phyloP scores from a whole-genome alignment of 2,888 invertebrate genomes.

The Erannis defoliaria region DNA sequence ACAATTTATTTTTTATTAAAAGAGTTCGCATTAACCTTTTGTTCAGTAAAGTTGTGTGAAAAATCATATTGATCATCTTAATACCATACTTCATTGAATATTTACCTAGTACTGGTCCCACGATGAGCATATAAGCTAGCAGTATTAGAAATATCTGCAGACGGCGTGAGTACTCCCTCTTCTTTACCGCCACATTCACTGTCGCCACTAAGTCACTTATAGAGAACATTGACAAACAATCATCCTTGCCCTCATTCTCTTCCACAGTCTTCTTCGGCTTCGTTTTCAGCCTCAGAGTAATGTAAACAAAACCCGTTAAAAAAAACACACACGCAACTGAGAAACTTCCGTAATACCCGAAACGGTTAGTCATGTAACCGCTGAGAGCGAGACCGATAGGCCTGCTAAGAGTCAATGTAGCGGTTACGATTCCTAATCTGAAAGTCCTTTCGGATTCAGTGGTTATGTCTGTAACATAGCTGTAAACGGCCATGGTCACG shows the following conservation, averaged over 20 bases:
- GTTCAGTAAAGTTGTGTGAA: neutral
- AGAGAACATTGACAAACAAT: conserved; percentile 69
- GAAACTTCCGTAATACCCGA: conserved; percentile 83
- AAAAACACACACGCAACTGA: conserved; percentile 77
- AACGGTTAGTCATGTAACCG: conserved; percentile 81
- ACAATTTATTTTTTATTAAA: too few relatives aligned
- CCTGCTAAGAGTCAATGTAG: conserved; percentile 82
- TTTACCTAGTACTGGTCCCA: conserved; percentile 83
- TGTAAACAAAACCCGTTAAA: conserved; percentile 77
- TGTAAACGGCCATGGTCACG: conserved; percentile 88
- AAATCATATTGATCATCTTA: neutral
- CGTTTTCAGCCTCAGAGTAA: conserved; percentile 73
- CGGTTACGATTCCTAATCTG: conserved; percentile 87
- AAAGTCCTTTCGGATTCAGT: conserved; percentile 87
- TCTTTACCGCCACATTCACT: conserved; percentile 76
- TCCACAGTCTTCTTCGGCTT: conserved; percentile 70
- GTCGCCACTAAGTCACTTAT: conserved; percentile 78
- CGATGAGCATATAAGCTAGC: conserved; percentile 81
- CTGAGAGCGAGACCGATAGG: conserved; percentile 85
- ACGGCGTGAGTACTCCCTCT: conserved; percentile 69
- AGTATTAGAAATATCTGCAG: conserved; percentile 77
- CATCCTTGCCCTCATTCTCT: conserved; percentile 62
- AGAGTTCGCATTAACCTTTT: neutral
- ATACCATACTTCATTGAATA: conserved; percentile 37
- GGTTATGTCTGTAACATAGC: conserved; percentile 88